Evolutionary conservation across 2,797 vertebrate genomes (phyloP).

Genomic region (Poeciliopsis paucimaculata): DNA sequence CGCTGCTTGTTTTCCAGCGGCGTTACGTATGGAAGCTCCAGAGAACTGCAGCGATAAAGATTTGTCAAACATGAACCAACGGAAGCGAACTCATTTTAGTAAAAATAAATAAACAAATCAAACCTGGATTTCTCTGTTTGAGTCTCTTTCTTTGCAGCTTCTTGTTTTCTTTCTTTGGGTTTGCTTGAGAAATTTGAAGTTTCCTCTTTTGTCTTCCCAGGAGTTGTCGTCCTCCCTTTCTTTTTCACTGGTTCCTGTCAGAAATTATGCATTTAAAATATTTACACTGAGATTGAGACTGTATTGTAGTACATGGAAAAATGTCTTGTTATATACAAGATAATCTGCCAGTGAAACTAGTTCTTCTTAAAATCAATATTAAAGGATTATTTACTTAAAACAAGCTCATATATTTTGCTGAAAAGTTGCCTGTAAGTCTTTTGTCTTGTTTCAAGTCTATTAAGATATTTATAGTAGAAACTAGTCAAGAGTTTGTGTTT

Average conservation of each 20-base stretch:
- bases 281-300: too few relatives aligned
- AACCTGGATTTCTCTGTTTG: constrained; percentile 90
- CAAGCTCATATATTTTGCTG: too few relatives aligned
- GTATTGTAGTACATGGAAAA: too few relatives aligned
- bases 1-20: constrained; percentile 92
- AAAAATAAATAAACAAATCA: constrained; percentile 57
- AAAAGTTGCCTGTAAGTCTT: too few relatives aligned
- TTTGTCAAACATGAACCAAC: background rate
- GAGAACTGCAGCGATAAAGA: constrained; percentile 77
- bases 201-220: constrained; percentile 86
- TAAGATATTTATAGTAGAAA: too few relatives aligned
- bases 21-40: constrained; percentile 90
- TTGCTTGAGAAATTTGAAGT: constrained; percentile 83
- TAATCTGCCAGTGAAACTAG: too few relatives aligned
- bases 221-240: constrained; percentile 85
- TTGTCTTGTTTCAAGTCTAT: too few relatives aligned
- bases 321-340: too few relatives aligned
- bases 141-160: constrained; percentile 86
- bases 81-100: background rate
- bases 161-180: constrained; percentile 89
- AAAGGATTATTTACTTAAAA: too few relatives aligned
- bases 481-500: too few relatives aligned
- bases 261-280: constrained; percentile 6
- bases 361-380: too few relatives aligned
- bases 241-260: constrained; percentile 91